Evolutionary conservation across 2,797 vertebrate species (phyloP), one percentile per base, ranked within the genome.

Genomic region (Alfaro cultratus): DNA sequence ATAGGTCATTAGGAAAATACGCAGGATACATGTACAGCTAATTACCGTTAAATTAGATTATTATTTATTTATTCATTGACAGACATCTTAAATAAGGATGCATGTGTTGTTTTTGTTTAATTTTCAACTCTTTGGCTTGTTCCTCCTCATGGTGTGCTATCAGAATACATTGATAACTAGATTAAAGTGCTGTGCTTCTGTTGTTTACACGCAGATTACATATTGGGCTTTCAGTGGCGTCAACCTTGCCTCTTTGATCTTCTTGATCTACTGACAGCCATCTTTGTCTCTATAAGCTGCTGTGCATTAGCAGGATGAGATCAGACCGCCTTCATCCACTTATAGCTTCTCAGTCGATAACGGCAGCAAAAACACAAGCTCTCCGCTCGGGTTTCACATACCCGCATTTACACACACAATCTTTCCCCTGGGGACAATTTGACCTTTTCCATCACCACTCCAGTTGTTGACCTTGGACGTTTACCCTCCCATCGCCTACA

Each of bases 291-390:
- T 57, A 74, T 90, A 78, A 89, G 85, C 79, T 1, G 34, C 71
- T 41, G 74, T 78, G 80, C 60, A 86, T 84, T 81, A 88, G 64
- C 51, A 71, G 85, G 82, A 79, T 72, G 83, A 86, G 85, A 80
- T 83, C 83, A 73, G 81, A 46, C 36, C 41, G 74, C 75, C 79
- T 85, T 73, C 77, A 79, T 88, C 86, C 75, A 77, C 85, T 85
- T 84, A 87, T 36, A 81, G 84, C 86, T 81, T 34, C 74, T 57
- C 79, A 29, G 85, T 91, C 90, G 1, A 91, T 89, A 84, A 70
- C 31, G 55, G 70, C 31, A 55, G 81, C 76, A 82, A 78, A 89
- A 87, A 86, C 78, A 84, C 76, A 76, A 60, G 64, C 81, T 77
- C 78, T 0, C 0, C 67, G 83, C 80, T 84, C 51, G 26, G 60